Base-by-base conservation (phyloP, 92 coral and sea anemone genomes). In the Bergia puertoricense region DNA sequence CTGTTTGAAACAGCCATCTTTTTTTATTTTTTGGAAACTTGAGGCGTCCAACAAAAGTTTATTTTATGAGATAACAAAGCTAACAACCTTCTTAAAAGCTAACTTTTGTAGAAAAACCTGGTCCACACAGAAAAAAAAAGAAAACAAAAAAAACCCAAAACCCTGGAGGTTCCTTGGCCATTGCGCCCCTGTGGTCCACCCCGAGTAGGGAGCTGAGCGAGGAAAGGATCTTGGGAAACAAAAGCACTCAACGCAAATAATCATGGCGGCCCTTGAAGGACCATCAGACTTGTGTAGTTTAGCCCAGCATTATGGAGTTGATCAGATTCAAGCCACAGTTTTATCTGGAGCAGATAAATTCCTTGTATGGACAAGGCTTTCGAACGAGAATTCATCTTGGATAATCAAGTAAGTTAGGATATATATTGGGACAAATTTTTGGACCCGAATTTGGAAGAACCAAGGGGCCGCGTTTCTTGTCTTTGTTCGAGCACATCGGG, bases 341-440 rank as follows among this genome's bases (percentile, higher is more conserved):
- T 30, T 22, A 80, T 76, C 92, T 56, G 96, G 94, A 44, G 94
- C 89, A 65, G 90, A 81, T 44, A 95, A 86, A 74, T 95, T 86
- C 80, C 85, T 95, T 11, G 94, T 95, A 0, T 95, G 98, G 98
- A 95, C 98, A 74, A 85, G 98, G 69, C 81, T 95, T 20, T 89
- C 92, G 40, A 83, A 91, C 77, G 96, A 95, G 85, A 89, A 77
- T 79, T 85, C 92, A 10, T 88, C 94, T 71, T 95, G 98, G 98
- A 89, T 93, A 77, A 73, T 95, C 22, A 93, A 93, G 98, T 93
- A 79, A 86, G 98, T 90, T 65, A 36, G 37, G 59, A 37, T 23
- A 45, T 36, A 14, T 71, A 8, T 84, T 36, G 0, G 45, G 78
- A 44, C 15, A 18, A 46, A 45, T 6, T n/a, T 18, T 45, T 71